Base-by-base conservation (phyloP, 2,797 vertebrate genomes). In the Acestrorhynchus altus region DNA sequence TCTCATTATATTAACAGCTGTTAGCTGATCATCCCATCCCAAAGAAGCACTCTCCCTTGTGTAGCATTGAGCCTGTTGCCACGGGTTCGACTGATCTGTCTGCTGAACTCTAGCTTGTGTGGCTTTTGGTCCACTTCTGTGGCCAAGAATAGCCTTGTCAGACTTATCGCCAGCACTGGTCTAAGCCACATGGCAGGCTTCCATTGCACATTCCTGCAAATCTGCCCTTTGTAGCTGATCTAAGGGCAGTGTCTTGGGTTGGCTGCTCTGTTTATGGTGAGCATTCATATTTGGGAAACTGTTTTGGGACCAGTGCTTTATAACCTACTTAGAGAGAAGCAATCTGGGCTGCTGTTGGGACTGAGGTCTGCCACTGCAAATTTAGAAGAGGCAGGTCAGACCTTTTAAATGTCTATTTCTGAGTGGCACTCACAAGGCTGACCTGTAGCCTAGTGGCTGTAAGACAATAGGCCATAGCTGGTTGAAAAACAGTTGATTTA, bases 121-220 rank as follows among this genome's bases (percentile, higher is more conserved):
- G 15, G 40, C 64, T 66, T 66, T 66, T 66, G 22, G 22, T 66
- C 64, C 42, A 46, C 64, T 66, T 28, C 42, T 66, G 64, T 22
- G 6, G 11, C 40, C 42, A 66, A 66, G 42, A 66, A 66, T 66
- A 66, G 40, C 26, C 64, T 26, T 10, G 13, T 15, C 15, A 46
- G 64, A 16, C 63, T 46, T 44, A 47, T 47, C n/a, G 20, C 61
- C 40, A 66, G 64, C 2, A 13, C 64, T 47, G 13, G 1, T 3
- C 20, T 26, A 47, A 66, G 42, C 40, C 42, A 13, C 13, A 66
- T 46, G 64, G 42, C 64, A 66, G 44, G 4, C 64, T 3, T 47
- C 42, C 40, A 24, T 47, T 66, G 7, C 42, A 46, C 63, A 46
- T 66, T 47, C 63, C 22, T 66, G 13, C 13, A 66, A 26, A 16